Evolutionary conservation across 92 coral and sea anemone species (phyloP), one percentile per base, ranked within the genome.

Genomic region (Porites cylindrica): DNA sequence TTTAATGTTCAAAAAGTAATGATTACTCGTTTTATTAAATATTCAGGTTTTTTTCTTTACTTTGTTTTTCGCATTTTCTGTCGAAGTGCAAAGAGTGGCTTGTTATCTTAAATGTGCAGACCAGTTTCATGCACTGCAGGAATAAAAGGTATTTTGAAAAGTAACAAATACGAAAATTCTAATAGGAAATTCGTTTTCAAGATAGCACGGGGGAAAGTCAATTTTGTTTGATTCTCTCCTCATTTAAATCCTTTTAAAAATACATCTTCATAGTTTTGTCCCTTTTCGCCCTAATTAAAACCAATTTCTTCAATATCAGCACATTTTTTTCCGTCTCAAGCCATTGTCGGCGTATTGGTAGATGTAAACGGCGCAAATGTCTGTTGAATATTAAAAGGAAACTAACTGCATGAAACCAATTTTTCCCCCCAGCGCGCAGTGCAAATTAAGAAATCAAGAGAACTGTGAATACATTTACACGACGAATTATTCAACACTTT

Each of bases 231-330:
- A 82, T 70, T 59, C 26, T 60, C 50, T 73, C 73, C 23, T 74
- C 64, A 51, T 83, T 62, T 75, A 82, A 82, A 82, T 70, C 70
- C 86, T 56, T 71, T 82, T 82, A 70, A 81, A 80, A 82, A 70
- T 82, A 60, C 78, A 70, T 70, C 60, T 70, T 13, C 16, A 17
- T 61, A 16, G 16, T 63, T 83, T 47, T 16, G 50, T 8, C 47
- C 43, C 12, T 51, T 83, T 75, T 72, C 72, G 61, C 10, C 29
- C 51, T 74, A 24, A 51, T 74, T 74, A 75, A 83, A 70, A 73
- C 72, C 72, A 52, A 74, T 72, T 72, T 83, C 43, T 71, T 18
- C n/a, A 71, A 82, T 70, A 70, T 43, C 47, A 6, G 70, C 21
- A 29, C 43, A 23, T 67, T 80, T 16, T 23, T 66, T 66, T 80